These are phyloP conservation scores for Ariopsis seemanni DNA, from an alignment of 2,113 vertebrate species.

Conservation along the genomic window DNA sequence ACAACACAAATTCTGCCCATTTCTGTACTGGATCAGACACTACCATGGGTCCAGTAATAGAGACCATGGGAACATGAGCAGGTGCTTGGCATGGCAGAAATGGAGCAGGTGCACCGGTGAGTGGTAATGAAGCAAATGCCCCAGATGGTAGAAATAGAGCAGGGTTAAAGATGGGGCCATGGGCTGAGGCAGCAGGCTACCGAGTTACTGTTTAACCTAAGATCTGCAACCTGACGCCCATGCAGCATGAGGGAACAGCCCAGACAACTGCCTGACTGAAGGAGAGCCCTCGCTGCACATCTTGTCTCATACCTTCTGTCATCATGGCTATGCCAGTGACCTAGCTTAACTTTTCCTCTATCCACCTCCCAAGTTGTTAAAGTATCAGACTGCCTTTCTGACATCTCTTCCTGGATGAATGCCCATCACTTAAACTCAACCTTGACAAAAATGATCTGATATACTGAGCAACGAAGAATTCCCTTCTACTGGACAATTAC, in stretches of 20 bases:
- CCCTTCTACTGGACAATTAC: not conserved
- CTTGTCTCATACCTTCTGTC: not conserved
- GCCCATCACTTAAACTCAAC: not conserved
- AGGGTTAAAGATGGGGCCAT: slow-evolving; percentile 6
- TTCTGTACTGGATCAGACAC: not conserved
- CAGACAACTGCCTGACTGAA: not conserved
- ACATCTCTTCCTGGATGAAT: not conserved
- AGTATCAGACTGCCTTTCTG: not conserved
- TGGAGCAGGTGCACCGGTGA: not conserved
- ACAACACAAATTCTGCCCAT: not conserved
- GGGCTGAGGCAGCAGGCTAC: not conserved
- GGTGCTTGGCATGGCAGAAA: slow-evolving; percentile 15
- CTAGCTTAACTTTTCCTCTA: not conserved
- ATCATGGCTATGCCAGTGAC: not conserved
- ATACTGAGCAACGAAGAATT: not conserved
- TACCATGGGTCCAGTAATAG: not conserved
- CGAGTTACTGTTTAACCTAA: not conserved
- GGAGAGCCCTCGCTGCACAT: not conserved
- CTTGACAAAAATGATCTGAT: not conserved
- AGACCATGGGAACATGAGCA: slow-evolving; percentile 11
- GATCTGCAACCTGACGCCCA: not conserved
- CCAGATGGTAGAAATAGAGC: slow-evolving; percentile 15
- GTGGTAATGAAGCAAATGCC: slow-evolving; percentile 6
- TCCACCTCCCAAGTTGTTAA: not conserved
- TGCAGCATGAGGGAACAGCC: not conserved